A percentile compares a stretch with the other conserved stretches of the same genome.
Evolutionary conservation across 2,113 vertebrate genomes (phyloP).

Genomic region (Pao palembangensis): DNA sequence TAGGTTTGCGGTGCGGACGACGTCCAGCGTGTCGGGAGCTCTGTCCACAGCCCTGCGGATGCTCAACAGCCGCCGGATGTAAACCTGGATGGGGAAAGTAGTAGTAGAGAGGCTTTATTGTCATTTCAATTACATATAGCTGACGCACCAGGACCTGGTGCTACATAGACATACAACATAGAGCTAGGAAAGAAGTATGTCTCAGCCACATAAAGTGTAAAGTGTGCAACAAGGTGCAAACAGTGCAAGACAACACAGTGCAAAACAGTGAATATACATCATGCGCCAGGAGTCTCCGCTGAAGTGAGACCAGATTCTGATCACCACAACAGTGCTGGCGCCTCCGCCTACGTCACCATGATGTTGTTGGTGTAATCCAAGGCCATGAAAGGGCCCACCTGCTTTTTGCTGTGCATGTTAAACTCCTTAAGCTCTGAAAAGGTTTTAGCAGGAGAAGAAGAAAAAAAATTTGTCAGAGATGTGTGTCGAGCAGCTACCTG

Average conservation of each 20-base stretch:
- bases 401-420: conserved; percentile 79
- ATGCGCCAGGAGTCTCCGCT: no score
- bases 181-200: no score
- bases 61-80: conserved; percentile 81
- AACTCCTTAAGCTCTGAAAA: conserved; percentile 81
- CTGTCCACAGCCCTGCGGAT: conserved; percentile 83
- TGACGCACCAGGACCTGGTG: no score
- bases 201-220: no score
- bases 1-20: conserved; percentile 84
- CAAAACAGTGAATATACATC: no score
- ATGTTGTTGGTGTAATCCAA: conserved; percentile 82
- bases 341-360: conserved; percentile 85
- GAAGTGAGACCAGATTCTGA: conserved; percentile 90
- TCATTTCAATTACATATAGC: no score
- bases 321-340: conserved; percentile 77
- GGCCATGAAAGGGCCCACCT: conserved; percentile 84
- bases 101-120: no score
- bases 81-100: conserved; percentile 85
- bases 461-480: neutral
- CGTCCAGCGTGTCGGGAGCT: conserved; percentile 79
- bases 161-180: no score
- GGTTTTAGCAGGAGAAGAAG: conserved; percentile 5
- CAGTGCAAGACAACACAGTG: no score
- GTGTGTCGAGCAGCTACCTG: conserved; percentile 69
- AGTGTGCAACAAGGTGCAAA: no score